These are phyloP conservation scores for Dysidea cf. avara DNA, from an alignment of 37 sponge, comb jelly and placozoan genomes.

Conservation along the genomic window DNA sequence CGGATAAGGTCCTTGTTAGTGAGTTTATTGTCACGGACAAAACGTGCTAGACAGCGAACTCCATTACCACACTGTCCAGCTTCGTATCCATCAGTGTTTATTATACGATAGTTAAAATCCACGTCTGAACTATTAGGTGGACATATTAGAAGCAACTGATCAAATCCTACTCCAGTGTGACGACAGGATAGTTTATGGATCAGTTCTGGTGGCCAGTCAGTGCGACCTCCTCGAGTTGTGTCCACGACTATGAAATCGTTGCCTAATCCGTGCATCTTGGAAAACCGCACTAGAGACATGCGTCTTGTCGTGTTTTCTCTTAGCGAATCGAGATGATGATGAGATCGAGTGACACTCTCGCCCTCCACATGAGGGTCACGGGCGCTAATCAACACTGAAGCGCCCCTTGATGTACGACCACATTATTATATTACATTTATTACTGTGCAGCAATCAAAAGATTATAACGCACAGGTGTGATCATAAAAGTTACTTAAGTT, in stretches of 20 bases:
- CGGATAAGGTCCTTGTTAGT: background rate
- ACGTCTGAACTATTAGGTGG: background rate
- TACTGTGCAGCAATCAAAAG: too few relatives aligned
- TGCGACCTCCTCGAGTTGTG: background rate
- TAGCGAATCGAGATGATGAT: too few relatives aligned
- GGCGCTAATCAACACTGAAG: too few relatives aligned
- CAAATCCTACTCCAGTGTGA: background rate
- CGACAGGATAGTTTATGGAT: background rate
- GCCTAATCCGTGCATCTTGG: slow-evolving; percentile 1
- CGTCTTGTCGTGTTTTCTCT: too few relatives aligned
- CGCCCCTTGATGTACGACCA: too few relatives aligned
- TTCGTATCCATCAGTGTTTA: background rate
- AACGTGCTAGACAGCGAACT: background rate
- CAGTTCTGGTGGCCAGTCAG: background rate
- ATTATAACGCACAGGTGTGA: too few relatives aligned
- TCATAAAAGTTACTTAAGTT: too few relatives aligned
- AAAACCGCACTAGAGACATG: background rate
- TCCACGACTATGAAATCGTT: background rate
- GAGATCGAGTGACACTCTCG: too few relatives aligned
- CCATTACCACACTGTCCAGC: slow-evolving; percentile 13
- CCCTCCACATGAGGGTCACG: too few relatives aligned
- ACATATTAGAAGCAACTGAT: background rate
- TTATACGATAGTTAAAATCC: background rate
- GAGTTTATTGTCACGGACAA: background rate
- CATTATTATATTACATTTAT: too few relatives aligned